A percentile compares a stretch with the other conserved stretches of the same genome.
phyloP scores from a whole-genome alignment of 2,113 vertebrate species.

The Podarcis raffonei region DNA sequence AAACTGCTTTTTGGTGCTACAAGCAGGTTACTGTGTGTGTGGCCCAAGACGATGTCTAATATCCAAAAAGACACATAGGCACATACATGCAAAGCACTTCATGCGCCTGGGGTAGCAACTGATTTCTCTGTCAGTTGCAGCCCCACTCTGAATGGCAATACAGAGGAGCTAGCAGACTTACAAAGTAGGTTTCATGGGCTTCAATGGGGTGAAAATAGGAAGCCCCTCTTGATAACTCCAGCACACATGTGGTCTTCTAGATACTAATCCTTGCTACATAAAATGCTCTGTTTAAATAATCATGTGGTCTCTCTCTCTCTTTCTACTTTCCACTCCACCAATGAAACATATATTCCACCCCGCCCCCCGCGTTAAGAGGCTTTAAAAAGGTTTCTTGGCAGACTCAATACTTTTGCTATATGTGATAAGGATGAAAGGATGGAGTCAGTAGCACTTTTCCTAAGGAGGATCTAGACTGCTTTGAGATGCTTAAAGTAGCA shows the following conservation, averaged over 20 bases:
- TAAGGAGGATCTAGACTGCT: constrained; percentile 8
- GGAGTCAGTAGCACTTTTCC: constrained; percentile 15
- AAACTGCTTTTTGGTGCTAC: too few species aligned
- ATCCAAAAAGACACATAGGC: not conserved
- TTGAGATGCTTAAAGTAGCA: constrained; percentile 5
- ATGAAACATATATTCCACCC: not conserved
- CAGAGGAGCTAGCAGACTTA: not conserved
- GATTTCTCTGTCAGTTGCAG: not conserved
- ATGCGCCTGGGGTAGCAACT: not conserved
- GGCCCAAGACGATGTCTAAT: not conserved
- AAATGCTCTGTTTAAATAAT: not conserved
- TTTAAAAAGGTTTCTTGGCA: not conserved
- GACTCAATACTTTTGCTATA: not conserved
- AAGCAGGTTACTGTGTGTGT: not conserved
- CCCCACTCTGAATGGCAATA: not conserved
- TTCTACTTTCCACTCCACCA: not conserved
- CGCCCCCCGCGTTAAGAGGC: not conserved
- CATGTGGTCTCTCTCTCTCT: not conserved
- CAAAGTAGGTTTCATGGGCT: not conserved
- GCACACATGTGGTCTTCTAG: not conserved
- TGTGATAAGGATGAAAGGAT: not conserved
- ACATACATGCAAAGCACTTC: not conserved
- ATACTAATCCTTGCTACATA: not conserved
- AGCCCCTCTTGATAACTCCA: not conserved
- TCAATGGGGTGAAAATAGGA: not conserved